Conservation (phyloP, 2,113 vertebrate species). For the Larimichthys crocea region DNA sequence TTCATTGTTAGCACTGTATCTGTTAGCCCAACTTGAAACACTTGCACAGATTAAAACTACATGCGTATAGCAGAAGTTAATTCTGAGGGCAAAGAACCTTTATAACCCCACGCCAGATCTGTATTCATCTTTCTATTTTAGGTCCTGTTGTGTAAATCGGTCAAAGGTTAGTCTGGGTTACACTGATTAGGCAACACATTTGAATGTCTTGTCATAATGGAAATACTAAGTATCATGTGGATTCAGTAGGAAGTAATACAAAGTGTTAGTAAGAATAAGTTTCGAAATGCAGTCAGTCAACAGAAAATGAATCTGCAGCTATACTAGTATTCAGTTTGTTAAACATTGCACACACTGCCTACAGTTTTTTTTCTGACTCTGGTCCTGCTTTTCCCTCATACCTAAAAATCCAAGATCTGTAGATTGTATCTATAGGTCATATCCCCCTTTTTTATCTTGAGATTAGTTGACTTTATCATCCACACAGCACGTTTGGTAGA, state of each 20-base stretch:
- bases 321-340: too few species aligned
- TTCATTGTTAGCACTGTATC: neutral
- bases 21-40: neutral
- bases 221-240: constrained; percentile 16
- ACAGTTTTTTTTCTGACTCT: neutral
- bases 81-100: neutral
- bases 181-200: constrained; percentile 47
- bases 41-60: neutral
- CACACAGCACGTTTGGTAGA: too few species aligned
- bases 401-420: neutral
- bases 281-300: neutral
- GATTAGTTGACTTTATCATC: neutral
- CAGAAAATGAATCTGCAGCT: neutral
- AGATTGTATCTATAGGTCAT: neutral
- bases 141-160: neutral
- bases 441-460: neutral
- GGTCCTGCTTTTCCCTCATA: neutral
- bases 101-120: neutral
- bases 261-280: neutral
- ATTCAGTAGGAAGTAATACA: constrained; percentile 5
- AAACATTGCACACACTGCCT: too few species aligned
- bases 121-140: neutral
- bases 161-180: constrained; percentile 13
- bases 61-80: neutral
- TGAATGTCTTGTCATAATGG: constrained; percentile 16